Conservation (phyloP, 2,113 vertebrate species). For the Pantherophis guttatus region DNA sequence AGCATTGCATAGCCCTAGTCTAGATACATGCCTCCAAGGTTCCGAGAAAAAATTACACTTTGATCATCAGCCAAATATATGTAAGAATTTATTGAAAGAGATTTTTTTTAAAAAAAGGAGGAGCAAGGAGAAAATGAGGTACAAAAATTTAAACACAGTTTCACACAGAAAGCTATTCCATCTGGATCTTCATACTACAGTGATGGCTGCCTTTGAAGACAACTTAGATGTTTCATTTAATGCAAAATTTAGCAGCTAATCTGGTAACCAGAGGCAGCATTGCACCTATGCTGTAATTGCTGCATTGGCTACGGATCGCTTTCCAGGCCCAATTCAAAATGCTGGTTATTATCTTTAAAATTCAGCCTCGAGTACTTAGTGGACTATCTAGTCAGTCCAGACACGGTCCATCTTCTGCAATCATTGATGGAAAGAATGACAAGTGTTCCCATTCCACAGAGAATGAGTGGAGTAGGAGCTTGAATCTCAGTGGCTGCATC, state of each 20-base stretch:
- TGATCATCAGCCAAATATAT: not conserved
- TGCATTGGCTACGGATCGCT: not conserved
- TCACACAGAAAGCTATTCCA: not conserved
- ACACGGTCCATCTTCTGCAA: not conserved
- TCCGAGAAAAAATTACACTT: not conserved
- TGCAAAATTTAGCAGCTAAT: not conserved
- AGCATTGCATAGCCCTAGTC: not conserved
- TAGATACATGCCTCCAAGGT: not conserved
- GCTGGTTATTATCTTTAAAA: not conserved
- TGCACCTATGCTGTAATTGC: not conserved
- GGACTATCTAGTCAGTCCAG: not conserved
- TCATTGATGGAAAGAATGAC: not conserved
- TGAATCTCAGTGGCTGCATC: not conserved
- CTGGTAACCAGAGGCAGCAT: not conserved
- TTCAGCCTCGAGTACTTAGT: not conserved
- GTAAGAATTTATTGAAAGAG: not conserved
- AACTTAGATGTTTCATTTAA: not conserved
- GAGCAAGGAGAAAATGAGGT: not conserved
- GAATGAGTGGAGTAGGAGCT: not conserved
- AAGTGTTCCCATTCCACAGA: not conserved
- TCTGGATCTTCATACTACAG: not conserved
- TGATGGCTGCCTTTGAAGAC: not conserved
- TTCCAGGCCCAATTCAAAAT: not conserved
- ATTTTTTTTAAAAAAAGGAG: not conserved
- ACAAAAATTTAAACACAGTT: not conserved